Evolutionary conservation across 2,888 invertebrate genomes (phyloP).

Genomic region (Dasypogon diadema): DNA sequence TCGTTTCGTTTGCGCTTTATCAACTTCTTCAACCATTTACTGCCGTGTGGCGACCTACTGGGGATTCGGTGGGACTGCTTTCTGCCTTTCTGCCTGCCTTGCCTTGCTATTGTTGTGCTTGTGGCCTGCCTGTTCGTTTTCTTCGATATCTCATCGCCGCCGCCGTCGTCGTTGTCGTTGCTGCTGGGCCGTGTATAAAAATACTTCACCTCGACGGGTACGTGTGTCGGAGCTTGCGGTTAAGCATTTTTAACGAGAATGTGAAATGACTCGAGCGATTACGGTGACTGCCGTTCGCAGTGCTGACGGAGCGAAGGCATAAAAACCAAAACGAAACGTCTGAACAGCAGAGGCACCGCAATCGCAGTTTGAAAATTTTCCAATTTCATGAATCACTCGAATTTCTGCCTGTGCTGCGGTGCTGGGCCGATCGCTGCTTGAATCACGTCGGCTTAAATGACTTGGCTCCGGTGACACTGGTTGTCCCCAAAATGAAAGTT

Average conservation of each 20-base stretch:
- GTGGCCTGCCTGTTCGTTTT: neutral
- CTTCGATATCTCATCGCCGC: constrained; percentile 28
- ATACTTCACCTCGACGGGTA: constrained; percentile 30
- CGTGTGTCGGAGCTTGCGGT: constrained; percentile 39
- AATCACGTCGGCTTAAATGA: constrained; percentile 1
- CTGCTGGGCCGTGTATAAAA: constrained; percentile 31
- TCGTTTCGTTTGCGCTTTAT: constrained; percentile 31
- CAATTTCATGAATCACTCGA: constrained; percentile 50
- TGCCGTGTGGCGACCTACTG: constrained; percentile 46
- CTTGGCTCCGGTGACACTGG: constrained; percentile 16
- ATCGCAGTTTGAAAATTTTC: constrained; percentile 45
- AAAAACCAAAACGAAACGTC: constrained; percentile 30
- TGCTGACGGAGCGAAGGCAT: constrained; percentile 4
- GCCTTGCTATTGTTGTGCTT: no score
- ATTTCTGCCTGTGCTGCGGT: neutral
- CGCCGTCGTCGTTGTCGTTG: no score
- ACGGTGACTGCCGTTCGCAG: constrained; percentile 20
- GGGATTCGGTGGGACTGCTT: constrained; percentile 21
- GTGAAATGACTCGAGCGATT: constrained; percentile 46
- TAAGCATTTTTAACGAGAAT: constrained; percentile 36
- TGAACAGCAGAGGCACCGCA: constrained; percentile 11
- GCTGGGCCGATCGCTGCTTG: neutral
- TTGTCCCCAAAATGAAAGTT: constrained; percentile 41
- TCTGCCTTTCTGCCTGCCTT: neutral
- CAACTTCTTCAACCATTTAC: constrained; percentile 49